Conservation (phyloP, 2,113 vertebrate species). For the Ammodytes dubius region DNA sequence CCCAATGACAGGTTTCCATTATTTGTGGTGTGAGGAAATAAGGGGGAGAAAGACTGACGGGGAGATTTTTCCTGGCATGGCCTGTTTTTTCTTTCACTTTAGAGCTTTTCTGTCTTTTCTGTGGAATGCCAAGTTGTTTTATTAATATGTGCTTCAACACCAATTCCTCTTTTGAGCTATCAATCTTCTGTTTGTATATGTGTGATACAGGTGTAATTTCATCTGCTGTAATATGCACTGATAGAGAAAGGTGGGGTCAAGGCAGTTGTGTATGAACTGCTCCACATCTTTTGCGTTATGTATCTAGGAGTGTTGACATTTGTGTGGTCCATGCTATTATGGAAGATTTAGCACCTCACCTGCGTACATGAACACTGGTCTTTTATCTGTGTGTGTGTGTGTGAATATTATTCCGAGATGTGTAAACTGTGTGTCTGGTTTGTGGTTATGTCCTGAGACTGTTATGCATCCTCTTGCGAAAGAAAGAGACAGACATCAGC, state of each 20-base stretch:
- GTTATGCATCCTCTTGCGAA: slow-evolving; percentile 55
- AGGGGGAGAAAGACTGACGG: slow-evolving; percentile 2
- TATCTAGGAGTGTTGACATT: slow-evolving; percentile 50
- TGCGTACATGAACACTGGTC: slow-evolving; percentile 14
- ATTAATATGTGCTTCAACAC: slow-evolving; percentile 41
- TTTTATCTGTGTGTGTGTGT: slow-evolving; percentile 25
- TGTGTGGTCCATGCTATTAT: slow-evolving; percentile 47
- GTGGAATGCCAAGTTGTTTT: slow-evolving; percentile 12
- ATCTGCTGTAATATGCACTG: slow-evolving; percentile 31
- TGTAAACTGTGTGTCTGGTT: slow-evolving; percentile 28
- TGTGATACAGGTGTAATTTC: slow-evolving; percentile 1
- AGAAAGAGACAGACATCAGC: slow-evolving; percentile 47
- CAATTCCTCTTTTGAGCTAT: slow-evolving; percentile 49
- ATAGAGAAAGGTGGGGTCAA: not conserved
- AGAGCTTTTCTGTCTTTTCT: slow-evolving; percentile 55
- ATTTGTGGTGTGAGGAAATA: slow-evolving; percentile 27
- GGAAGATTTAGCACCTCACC: slow-evolving; percentile 57
- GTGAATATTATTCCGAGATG: slow-evolving; percentile 21
- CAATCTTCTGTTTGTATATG: slow-evolving; percentile 33
- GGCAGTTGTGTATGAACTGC: slow-evolving; percentile 47
- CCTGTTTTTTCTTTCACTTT: slow-evolving; percentile 44
- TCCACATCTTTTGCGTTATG: slow-evolving; percentile 62
- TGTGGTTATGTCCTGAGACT: slow-evolving; percentile 23
- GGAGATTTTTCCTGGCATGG: slow-evolving; percentile 40
- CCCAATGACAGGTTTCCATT: slow-evolving; percentile 41